Evolutionary conservation across 2,888 invertebrate species (phyloP).

Genomic region (Nineta flava): DNA sequence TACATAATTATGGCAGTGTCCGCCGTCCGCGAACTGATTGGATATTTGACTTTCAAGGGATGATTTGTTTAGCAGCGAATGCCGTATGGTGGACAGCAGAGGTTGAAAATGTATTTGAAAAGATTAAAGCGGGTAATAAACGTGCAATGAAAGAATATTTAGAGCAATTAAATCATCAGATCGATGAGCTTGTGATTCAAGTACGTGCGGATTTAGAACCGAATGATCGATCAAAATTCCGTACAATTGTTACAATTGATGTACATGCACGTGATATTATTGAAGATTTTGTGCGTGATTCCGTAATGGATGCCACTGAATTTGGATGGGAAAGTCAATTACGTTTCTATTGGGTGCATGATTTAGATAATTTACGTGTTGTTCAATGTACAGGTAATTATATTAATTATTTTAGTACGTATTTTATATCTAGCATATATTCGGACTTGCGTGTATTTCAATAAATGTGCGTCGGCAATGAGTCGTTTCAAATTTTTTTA

Average conservation of each 20-base stretch:
- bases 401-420: neutral
- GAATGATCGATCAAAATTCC: constrained; percentile 77
- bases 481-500: too few species aligned
- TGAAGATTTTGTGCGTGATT: constrained; percentile 62
- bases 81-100: constrained; percentile 95
- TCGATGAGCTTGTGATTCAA: constrained; percentile 69
- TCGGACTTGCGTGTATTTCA: too few species aligned
- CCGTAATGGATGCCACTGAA: constrained; percentile 67
- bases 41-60: constrained; percentile 78
- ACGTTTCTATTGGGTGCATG: constrained; percentile 79
- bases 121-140: constrained; percentile 57
- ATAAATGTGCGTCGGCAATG: too few species aligned
- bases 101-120: constrained; percentile 74
- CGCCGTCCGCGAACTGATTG: constrained; percentile 55
- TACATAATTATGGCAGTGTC: constrained; percentile 72
- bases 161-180: constrained; percentile 59
- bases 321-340: constrained; percentile 92
- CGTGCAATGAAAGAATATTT: constrained; percentile 84
- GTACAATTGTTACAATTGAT: constrained; percentile 78
- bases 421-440: too few species aligned
- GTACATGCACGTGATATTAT: constrained; percentile 86
- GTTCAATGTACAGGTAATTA: constrained; percentile 58
- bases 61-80: constrained; percentile 20
- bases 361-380: constrained; percentile 62
- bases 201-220: constrained; percentile 52